A percentile compares a stretch with the other conserved stretches of the same genome.
These are phyloP conservation scores for Scaptodrosophila lebanonensis DNA, from an alignment of 1,140 invertebrate genomes.

Conservation along the genomic window DNA sequence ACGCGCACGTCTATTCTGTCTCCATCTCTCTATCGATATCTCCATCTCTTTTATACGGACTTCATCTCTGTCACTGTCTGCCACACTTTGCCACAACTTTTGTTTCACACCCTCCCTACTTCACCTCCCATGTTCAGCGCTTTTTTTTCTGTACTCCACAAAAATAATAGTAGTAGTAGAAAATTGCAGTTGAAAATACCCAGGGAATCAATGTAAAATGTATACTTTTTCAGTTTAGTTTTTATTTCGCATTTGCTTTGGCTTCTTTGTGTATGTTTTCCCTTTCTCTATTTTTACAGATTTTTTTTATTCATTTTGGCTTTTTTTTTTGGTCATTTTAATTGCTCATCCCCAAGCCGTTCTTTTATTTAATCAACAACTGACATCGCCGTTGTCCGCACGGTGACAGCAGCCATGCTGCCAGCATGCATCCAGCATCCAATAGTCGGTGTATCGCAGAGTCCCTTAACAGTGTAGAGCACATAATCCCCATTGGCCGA, in stretches of 20 bases:
- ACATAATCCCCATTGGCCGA: slow-evolving; percentile 62
- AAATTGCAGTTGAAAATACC: slow-evolving; percentile 11
- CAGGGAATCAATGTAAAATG: slow-evolving; percentile 62
- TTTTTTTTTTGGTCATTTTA: slow-evolving; percentile 18
- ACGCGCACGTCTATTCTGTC: neutral
- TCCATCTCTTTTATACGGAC: neutral
- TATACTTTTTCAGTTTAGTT: slow-evolving; percentile 46
- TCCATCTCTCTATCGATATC: slow-evolving; percentile 6
- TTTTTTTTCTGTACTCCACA: slow-evolving; percentile 22
- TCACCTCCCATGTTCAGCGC: too few relatives aligned
- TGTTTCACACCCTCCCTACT: neutral
- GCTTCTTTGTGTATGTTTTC: slow-evolving; percentile 14
- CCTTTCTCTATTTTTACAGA: slow-evolving; percentile 12
- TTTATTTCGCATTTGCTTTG: slow-evolving; percentile 36
- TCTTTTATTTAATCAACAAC: slow-evolving; percentile 72
- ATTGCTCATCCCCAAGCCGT: neutral
- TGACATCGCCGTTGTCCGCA: slow-evolving; percentile 52
- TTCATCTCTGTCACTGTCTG: neutral
- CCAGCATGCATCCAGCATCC: neutral
- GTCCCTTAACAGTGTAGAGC: slow-evolving; percentile 36
- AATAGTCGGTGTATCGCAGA: neutral
- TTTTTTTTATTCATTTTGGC: neutral
- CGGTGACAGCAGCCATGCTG: slow-evolving; percentile 34
- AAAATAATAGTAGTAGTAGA: too few relatives aligned
- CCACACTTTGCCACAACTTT: neutral